A percentile compares a stretch with the other conserved stretches of the same genome.
Conservation (phyloP, 2,797 vertebrate genomes). For the Zenarchopterus dispar region DNA sequence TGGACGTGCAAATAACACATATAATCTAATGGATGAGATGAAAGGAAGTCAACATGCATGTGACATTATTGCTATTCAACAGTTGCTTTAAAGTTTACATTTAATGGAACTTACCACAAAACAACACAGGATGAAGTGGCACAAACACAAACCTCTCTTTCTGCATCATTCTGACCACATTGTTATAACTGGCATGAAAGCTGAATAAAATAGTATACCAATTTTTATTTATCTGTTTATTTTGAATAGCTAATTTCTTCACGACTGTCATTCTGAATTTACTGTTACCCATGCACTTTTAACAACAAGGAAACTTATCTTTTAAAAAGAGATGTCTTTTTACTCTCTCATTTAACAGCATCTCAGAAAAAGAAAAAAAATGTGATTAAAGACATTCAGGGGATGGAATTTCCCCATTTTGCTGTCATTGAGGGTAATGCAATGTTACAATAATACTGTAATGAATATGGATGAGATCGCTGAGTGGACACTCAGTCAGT, state of each 20-base stretch:
- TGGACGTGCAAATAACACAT: too few relatives aligned
- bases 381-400: too few relatives aligned
- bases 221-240: not conserved
- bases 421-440: slow-evolving; percentile 32
- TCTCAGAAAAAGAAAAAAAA: too few relatives aligned
- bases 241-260: not conserved
- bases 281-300: too few relatives aligned
- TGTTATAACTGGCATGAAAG: not conserved
- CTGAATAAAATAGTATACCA: not conserved
- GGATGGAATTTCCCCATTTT: not conserved
- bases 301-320: too few relatives aligned
- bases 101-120: not conserved
- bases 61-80: not conserved
- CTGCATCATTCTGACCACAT: not conserved
- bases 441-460: slow-evolving; percentile 42
- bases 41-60: slow-evolving; percentile 29
- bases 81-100: slow-evolving; percentile 19
- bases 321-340: too few relatives aligned
- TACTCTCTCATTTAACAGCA: too few relatives aligned
- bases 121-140: slow-evolving; percentile 29
- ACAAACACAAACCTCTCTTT: not conserved
- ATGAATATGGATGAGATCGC: slow-evolving; percentile 59
- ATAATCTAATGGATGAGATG: not conserved
- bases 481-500: slow-evolving; percentile 30
- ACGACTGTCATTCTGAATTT: too few relatives aligned